Conservation (phyloP, 2,888 invertebrate genomes). For the Drosophila neutralis region DNA sequence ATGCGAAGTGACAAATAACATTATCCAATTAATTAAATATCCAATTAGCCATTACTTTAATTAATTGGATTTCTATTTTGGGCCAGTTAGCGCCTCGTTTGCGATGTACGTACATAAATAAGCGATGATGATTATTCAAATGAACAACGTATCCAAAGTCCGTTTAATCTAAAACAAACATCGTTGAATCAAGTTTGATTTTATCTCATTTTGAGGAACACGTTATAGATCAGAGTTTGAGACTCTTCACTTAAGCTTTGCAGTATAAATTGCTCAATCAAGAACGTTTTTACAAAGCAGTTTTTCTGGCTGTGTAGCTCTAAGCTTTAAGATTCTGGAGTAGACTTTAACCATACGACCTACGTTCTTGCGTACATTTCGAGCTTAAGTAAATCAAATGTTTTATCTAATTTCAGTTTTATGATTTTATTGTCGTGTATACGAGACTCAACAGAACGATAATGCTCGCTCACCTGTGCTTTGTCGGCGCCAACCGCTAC, state of each 20-base stretch:
- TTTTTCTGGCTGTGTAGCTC: neutral
- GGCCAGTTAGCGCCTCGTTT: neutral
- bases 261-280: neutral
- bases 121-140: neutral
- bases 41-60: neutral
- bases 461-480: slow-evolving; percentile 21
- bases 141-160: neutral
- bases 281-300: neutral
- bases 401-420: neutral
- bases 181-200: neutral
- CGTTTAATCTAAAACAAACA: neutral
- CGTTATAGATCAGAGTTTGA: neutral
- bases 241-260: neutral
- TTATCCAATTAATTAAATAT: neutral
- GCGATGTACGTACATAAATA: too few relatives aligned
- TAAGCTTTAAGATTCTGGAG: neutral
- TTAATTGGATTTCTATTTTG: neutral
- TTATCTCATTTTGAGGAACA: neutral
- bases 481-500: slow-evolving; percentile 6
- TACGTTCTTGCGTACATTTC: neutral
- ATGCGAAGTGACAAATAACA: slow-evolving; percentile 8
- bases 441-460: slow-evolving; percentile 10
- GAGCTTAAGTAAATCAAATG: neutral
- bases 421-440: slow-evolving; percentile 10
- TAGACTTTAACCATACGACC: neutral